A percentile compares a stretch with the other conserved stretches of the same genome.
phyloP scores from a whole-genome alignment of 1,140 invertebrate genomes.

The Procambarus clarkii region DNA sequence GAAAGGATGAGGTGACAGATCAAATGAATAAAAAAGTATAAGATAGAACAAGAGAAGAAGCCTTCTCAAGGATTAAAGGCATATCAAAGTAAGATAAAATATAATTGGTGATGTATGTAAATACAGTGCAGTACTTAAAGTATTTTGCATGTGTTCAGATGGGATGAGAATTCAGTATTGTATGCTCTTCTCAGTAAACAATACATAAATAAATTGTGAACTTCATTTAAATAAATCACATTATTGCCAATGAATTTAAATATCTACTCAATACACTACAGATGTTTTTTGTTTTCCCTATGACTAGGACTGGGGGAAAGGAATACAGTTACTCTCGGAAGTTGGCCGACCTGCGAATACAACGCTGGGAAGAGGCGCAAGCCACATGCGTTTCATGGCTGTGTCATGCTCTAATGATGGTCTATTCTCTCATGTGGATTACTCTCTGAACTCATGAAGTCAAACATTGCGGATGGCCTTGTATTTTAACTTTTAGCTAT shows the following conservation, averaged over 20 bases:
- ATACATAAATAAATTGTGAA: background rate
- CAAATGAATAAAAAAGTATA: too few species aligned
- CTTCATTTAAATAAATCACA: background rate
- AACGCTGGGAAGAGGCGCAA: slow-evolving; percentile 5
- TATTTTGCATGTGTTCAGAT: too few species aligned
- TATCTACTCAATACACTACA: too few species aligned
- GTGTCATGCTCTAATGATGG: slow-evolving; percentile 33
- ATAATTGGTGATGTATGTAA: too few species aligned
- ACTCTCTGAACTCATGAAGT: slow-evolving; percentile 31
- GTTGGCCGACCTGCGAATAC: background rate
- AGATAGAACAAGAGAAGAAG: too few species aligned
- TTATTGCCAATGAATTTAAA: too few species aligned
- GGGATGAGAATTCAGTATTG: too few species aligned
- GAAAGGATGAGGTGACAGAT: too few species aligned
- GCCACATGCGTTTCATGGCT: slow-evolving; percentile 31
- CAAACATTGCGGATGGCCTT: background rate
- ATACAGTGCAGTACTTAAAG: too few species aligned
- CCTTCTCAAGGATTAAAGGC: too few species aligned
- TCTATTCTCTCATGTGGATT: slow-evolving; percentile 47
- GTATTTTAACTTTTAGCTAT: background rate
- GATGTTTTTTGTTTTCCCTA: background rate
- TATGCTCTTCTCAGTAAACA: too few species aligned
- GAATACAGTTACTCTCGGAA: slow-evolving; percentile 9
- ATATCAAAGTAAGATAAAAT: too few species aligned
- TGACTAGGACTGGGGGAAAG: slow-evolving; percentile 16